Evolutionary conservation across 2,113 vertebrate genomes (phyloP).

Genomic region (Fregata magnificens): DNA sequence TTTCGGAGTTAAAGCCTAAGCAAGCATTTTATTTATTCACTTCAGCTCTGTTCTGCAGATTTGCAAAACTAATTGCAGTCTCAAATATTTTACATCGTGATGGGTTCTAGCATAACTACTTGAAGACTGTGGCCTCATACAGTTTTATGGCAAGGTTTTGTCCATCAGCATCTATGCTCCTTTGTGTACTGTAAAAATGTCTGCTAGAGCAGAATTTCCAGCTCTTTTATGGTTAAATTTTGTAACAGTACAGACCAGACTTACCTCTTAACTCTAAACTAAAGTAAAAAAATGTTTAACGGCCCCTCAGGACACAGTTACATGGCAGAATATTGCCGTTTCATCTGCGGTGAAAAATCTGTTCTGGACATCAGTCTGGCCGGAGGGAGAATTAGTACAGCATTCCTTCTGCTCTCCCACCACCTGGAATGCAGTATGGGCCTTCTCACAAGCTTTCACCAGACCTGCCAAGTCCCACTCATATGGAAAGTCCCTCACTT

Average conservation of each 20-base stretch:
- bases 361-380: conserved; percentile 44
- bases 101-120: not conserved
- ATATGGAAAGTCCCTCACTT: not conserved
- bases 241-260: not conserved
- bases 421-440: conserved; percentile 29
- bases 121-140: not conserved
- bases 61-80: not conserved
- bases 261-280: not conserved
- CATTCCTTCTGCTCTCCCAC: conserved; percentile 49
- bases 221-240: conserved; percentile 20
- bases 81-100: not conserved
- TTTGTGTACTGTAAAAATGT: not conserved
- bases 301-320: not conserved
- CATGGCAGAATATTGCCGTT: not conserved
- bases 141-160: not conserved
- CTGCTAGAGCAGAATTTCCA: conserved; percentile 7
- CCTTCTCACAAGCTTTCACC: conserved; percentile 20
- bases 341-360: not conserved
- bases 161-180: not conserved
- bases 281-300: not conserved
- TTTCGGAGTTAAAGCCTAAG: not conserved
- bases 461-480: not conserved
- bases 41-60: not conserved
- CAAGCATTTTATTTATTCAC: not conserved
- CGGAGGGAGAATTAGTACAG: not conserved